Evolutionary conservation across 2,888 invertebrate genomes (phyloP).

Genomic region (Lochmaea crataegi): DNA sequence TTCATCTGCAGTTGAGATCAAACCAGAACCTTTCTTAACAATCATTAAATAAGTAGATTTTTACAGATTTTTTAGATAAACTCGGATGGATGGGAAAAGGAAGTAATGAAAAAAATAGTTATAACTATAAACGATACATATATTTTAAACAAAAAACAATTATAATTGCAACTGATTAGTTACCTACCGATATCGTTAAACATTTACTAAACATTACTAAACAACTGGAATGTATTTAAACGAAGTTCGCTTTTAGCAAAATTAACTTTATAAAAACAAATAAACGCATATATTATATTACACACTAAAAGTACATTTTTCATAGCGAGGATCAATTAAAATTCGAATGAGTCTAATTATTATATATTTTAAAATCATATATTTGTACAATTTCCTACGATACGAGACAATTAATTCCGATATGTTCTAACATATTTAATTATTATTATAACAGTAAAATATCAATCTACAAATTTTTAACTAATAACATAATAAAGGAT

Average conservation of each 20-base stretch:
- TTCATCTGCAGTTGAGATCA: too few relatives aligned
- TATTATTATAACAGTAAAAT: background rate
- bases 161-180: background rate
- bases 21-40: too few relatives aligned
- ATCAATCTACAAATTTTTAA: background rate
- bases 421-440: background rate
- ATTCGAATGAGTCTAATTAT: background rate
- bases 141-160: slow-evolving; percentile 16
- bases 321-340: background rate
- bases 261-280: background rate
- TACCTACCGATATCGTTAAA: slow-evolving; percentile 9
- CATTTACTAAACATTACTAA: slow-evolving; percentile 9
- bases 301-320: background rate
- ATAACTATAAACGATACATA: slow-evolving; percentile 20
- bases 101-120: background rate
- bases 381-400: slow-evolving; percentile 2
- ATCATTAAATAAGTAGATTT: too few relatives aligned
- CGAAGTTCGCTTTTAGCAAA: background rate
- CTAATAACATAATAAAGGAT: too few relatives aligned
- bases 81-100: too few relatives aligned
- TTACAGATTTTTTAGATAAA: too few relatives aligned
- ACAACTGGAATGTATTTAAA: background rate
- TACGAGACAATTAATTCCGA: background rate
- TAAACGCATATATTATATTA: background rate
- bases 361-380: background rate